Conservation (phyloP, 2,113 vertebrate species). For the Macroglossus sobrinus region DNA sequence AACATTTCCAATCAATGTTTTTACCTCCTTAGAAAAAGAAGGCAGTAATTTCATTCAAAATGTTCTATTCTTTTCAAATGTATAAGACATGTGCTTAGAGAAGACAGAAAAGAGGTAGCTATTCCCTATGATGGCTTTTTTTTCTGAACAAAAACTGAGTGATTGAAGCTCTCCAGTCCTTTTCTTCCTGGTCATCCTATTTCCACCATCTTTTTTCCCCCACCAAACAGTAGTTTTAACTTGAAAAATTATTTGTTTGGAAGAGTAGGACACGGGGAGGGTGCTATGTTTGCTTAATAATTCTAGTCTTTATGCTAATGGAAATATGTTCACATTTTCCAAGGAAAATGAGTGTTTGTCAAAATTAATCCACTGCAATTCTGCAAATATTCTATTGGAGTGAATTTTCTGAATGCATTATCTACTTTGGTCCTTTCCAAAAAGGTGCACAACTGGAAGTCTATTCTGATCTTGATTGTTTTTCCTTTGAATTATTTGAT, state of each 20-base stretch:
- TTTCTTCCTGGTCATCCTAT: neutral
- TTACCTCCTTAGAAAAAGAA: slow-evolving; percentile 18
- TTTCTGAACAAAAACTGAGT: neutral
- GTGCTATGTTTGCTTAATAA: neutral
- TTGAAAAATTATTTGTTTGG: neutral
- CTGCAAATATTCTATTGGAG: neutral
- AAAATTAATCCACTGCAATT: neutral
- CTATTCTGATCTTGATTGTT: neutral
- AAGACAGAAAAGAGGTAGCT: neutral
- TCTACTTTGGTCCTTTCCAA: neutral
- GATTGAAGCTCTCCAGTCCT: neutral
- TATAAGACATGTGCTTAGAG: neutral
- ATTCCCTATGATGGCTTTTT: neutral
- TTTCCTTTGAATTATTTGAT: neutral
- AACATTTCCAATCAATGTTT: neutral
- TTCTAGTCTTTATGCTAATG: neutral
- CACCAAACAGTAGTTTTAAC: neutral
- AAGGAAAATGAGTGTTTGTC: neutral
- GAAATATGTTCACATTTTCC: neutral
- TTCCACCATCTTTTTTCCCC: neutral
- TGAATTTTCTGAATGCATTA: neutral
- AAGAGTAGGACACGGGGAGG: neutral
- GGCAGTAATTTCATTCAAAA: neutral
- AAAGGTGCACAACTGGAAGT: neutral
- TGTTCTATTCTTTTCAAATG: slow-evolving; percentile 25